Base-by-base conservation (phyloP, 2,797 vertebrate species). In the Pseudopleuronectes americanus region DNA sequence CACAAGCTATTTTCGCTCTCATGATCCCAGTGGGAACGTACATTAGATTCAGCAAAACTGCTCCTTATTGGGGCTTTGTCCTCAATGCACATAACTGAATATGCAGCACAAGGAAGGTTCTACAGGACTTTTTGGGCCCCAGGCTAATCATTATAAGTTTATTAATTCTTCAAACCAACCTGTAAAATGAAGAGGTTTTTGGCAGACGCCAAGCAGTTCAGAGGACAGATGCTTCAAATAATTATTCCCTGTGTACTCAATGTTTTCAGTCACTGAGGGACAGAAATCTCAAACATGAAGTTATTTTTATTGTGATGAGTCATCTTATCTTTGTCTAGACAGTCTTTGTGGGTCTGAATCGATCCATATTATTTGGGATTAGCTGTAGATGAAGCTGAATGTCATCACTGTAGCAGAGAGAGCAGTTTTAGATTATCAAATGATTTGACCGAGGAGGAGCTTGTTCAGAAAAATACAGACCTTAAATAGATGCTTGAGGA, bases 1-100 rank as follows among this genome's bases (percentile, higher is more conserved):
- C 62, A 66, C 48, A 51, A 72, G 26, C 28, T 57, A 61, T 60
- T 79, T 61, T 38, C 57, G 54, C 8, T 62, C 2, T 48, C 19
- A 17, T 47, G 55, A 16, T 45, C 14, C 13, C 2, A 0, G n/a
- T 13, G n/a, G 56, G 24, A 51, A 57, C 19, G n/a, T 19, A 4
- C 48, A 17, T 13, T 57, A 23, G 14, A 28, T 56, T 60, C 13
- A 48, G 24, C 28, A 48, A 45, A 45, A 45, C 14, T 19, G 7
- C 4, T 45, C 1, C 14, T 19, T 5, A 45, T 45, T 43, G 5
- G 12, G 41, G 41, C 41, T 43, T 43, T 45, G 43, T 45, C 43
- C 5, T 45, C 4, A 17, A 45, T 38, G 36, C 36, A 38, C 12
- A 38, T 38, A 38, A 38, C 36, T 9, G 9, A 33, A 33, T 10